Evolutionary conservation across 2,113 vertebrate genomes (phyloP).

Genomic region (Pycnonotus jocosus): DNA sequence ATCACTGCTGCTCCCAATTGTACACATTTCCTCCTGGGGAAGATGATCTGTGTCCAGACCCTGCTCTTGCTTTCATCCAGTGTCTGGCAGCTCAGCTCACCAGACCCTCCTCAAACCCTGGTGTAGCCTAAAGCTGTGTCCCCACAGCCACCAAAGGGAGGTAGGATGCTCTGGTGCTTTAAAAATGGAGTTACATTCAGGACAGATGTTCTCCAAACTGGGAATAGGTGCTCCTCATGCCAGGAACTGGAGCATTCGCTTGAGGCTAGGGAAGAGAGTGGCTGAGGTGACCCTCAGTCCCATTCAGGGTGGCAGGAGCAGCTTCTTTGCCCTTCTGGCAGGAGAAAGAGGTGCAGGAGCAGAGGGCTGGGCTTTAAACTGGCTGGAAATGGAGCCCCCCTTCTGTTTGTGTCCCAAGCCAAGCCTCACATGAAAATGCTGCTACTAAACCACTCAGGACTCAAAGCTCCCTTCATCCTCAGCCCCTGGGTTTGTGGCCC

Average conservation of each 20-base stretch:
- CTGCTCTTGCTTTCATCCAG: background rate
- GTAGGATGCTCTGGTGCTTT: background rate
- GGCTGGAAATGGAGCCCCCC: background rate
- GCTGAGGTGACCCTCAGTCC: background rate
- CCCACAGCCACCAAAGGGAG: background rate
- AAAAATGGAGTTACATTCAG: background rate
- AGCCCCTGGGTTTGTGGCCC: background rate
- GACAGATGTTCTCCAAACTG: background rate
- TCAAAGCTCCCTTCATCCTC: background rate
- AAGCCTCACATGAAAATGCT: background rate
- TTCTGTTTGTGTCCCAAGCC: rapidly evolving
- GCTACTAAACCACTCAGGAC: background rate
- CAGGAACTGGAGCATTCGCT: rapidly evolving
- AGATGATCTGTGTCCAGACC: background rate
- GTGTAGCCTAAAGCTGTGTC: background rate
- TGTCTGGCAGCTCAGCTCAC: background rate
- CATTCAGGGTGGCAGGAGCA: background rate
- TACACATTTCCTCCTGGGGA: background rate
- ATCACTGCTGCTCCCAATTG: background rate
- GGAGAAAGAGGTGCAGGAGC: background rate
- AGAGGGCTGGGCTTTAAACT: background rate
- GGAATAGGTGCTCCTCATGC: background rate
- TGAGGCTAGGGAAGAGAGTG: background rate
- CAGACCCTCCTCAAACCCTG: background rate
- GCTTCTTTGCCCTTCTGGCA: background rate